Conservation (phyloP, 2,888 invertebrate species). For the Lasioglossum vierecki region DNA sequence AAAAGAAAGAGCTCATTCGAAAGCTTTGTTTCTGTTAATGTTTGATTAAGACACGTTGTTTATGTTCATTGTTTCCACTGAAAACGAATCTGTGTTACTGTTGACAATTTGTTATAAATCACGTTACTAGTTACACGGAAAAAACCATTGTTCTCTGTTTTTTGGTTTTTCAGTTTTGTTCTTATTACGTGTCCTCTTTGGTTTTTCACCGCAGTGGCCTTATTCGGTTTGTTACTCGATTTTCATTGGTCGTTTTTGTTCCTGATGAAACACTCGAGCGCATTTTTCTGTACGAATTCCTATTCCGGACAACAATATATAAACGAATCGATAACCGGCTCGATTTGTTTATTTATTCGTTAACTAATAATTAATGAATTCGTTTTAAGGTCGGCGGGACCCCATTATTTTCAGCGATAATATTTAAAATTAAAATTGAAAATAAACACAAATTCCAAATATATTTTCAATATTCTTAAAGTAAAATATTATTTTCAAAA, state of each 20-base stretch:
- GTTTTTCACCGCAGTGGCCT: slow-evolving; percentile 44
- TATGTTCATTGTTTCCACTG: slow-evolving; percentile 36
- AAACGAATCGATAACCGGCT: slow-evolving; percentile 25
- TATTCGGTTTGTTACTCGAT: slow-evolving; percentile 11
- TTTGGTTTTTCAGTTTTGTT: background rate
- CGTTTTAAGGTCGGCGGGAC: background rate
- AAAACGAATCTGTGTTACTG: slow-evolving; percentile 27
- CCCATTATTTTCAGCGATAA: too few species aligned
- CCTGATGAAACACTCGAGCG: background rate
- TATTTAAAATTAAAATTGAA: too few species aligned
- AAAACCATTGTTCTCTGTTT: slow-evolving; percentile 6
- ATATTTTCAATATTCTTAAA: too few species aligned
- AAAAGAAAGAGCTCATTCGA: background rate
- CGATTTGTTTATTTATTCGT: slow-evolving; percentile 45
- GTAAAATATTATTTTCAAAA: too few species aligned
- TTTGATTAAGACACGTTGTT: background rate
- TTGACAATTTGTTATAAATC: slow-evolving; percentile 22
- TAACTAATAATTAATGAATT: background rate
- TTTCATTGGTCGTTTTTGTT: background rate
- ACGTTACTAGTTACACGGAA: slow-evolving; percentile 8
- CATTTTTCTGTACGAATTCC: slow-evolving; percentile 11
- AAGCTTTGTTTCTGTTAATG: slow-evolving; percentile 19
- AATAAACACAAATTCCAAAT: too few species aligned
- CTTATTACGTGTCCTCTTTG: slow-evolving; percentile 10
- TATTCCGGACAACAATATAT: slow-evolving; percentile 19